Evolutionary conservation across 2,888 invertebrate genomes (phyloP).

Genomic region (Heliconius sara): DNA sequence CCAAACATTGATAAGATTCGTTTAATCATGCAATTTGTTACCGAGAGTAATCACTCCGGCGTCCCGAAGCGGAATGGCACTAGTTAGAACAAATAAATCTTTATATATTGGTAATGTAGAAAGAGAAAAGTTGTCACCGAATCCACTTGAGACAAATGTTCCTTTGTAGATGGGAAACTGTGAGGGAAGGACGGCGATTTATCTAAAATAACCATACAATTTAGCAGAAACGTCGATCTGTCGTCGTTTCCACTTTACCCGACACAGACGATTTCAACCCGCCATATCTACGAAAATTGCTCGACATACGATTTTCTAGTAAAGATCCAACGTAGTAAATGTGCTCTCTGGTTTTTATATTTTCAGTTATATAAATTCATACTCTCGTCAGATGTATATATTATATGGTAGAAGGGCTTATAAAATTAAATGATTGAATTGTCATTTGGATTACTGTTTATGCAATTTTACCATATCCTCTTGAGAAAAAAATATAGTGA

Average conservation of each 20-base stretch:
- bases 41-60: constrained; percentile 46
- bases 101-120: constrained; percentile 56
- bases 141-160: constrained; percentile 77
- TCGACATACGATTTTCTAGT: constrained; percentile 72
- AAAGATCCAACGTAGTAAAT: constrained; percentile 69
- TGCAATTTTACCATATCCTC: too few species aligned
- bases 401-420: too few species aligned
- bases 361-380: constrained; percentile 72
- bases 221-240: constrained; percentile 77
- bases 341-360: constrained; percentile 71
- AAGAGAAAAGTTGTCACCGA: constrained; percentile 68
- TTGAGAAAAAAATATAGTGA: background rate
- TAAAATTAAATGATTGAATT: background rate
- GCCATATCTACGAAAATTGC: constrained; percentile 79
- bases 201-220: constrained; percentile 82
- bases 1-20: constrained; percentile 49
- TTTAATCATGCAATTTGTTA: constrained; percentile 49
- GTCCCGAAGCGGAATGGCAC: constrained; percentile 43
- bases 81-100: constrained; percentile 54
- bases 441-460: background rate
- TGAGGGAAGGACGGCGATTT: constrained; percentile 76
- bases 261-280: constrained; percentile 79
- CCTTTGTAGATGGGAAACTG: constrained; percentile 75
- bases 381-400: background rate
- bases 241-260: constrained; percentile 77